phyloP scores from a whole-genome alignment of 2,888 invertebrate genomes.

The Galerucella pusilla region DNA sequence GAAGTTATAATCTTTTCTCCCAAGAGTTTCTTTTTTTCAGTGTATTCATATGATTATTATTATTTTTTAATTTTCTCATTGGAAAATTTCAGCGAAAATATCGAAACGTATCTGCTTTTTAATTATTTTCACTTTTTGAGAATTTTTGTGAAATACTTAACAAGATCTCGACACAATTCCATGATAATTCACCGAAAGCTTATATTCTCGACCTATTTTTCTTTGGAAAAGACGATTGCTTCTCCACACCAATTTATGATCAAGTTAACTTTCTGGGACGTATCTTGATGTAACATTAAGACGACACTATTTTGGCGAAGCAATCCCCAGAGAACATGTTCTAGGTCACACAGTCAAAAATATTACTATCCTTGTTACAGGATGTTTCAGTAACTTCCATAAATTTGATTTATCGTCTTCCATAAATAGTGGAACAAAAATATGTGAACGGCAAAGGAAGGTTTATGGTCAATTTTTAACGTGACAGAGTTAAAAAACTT shows the following conservation, averaged over 20 bases:
- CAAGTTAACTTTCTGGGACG: neutral
- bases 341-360: slow-evolving; percentile 12
- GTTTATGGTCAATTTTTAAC: too few relatives aligned
- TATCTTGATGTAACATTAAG: slow-evolving; percentile 10
- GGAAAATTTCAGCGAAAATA: too few relatives aligned
- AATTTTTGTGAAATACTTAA: neutral
- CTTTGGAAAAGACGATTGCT: neutral
- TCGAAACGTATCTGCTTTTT: too few relatives aligned
- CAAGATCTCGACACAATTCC: neutral
- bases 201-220: neutral
- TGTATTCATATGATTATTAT: too few relatives aligned
- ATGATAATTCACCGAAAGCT: neutral
- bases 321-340: slow-evolving; percentile 17
- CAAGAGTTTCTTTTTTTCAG: too few relatives aligned
- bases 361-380: slow-evolving; percentile 5
- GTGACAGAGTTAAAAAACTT: too few relatives aligned
- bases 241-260: neutral
- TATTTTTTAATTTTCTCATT: too few relatives aligned
- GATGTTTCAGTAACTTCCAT: neutral
- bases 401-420: too few relatives aligned
- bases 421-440: too few relatives aligned
- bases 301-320: slow-evolving; percentile 16
- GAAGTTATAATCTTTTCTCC: too few relatives aligned
- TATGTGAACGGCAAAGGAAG: too few relatives aligned
- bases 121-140: neutral